Conservation (phyloP, 2,888 invertebrate genomes). For the Ceratothoa steindachneri region DNA sequence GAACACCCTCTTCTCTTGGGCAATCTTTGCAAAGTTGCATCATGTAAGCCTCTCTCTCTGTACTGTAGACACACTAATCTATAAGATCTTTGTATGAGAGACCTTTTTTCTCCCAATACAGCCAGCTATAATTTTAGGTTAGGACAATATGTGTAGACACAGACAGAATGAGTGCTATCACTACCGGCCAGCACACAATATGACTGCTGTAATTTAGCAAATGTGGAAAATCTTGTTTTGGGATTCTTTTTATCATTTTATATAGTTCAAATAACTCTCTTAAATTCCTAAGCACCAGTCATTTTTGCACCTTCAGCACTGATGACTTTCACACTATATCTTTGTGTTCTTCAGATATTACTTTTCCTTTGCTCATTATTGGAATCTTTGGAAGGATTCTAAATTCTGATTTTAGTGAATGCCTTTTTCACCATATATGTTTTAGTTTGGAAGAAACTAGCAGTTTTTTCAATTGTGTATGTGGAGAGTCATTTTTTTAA, state of each 20-base stretch:
- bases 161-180: too few relatives aligned
- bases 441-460: neutral
- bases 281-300: neutral
- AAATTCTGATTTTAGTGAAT: neutral
- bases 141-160: constrained; percentile 6
- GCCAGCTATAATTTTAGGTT: constrained; percentile 18
- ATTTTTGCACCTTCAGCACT: neutral
- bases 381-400: neutral
- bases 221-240: constrained; percentile 16
- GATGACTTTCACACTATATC: neutral
- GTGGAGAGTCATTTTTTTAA: too few relatives aligned
- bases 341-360: neutral
- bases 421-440: neutral
- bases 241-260: constrained; percentile 17
- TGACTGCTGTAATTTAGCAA: constrained; percentile 14
- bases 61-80: constrained; percentile 11
- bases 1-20: too few relatives aligned
- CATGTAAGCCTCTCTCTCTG: constrained; percentile 7
- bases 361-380: neutral
- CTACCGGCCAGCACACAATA: constrained; percentile 15
- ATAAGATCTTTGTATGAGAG: too few relatives aligned
- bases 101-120: too few relatives aligned
- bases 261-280: neutral
- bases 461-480: neutral
- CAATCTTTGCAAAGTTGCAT: too few relatives aligned